Base-by-base conservation (phyloP, 2,797 vertebrate genomes). In the Eulemur albifrons region DNA sequence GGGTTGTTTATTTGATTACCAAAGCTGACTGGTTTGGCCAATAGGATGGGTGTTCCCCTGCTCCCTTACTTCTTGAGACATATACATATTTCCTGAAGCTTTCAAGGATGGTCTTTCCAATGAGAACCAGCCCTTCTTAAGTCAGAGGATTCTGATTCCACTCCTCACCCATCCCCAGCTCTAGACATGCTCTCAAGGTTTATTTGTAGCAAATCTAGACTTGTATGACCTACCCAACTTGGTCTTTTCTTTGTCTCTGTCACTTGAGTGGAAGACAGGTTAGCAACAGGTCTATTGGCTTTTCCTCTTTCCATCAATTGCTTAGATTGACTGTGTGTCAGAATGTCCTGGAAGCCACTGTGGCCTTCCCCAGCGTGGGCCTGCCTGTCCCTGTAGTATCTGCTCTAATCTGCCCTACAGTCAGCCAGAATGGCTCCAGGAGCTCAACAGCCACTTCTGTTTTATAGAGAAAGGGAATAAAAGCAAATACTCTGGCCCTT, bases 381-480 rank as follows among this genome's bases (percentile, higher is more conserved):
- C 54, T 67, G 54, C n/a, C 40, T 70, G 13, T 32, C n/a, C 63
- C 77, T 88, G 27, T 69, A 59, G n/a, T 25, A 38, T 61, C 65
- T 93, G 45, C 83, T 75, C 69, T 70, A 7, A 75, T 80, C 18
- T 67, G n/a, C 40, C 48, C 65, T 82, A 45, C 13, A 48, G 65
- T 75, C 69, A 88, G 38, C 82, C 27, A 70, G 14, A 52, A 52
- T 61, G 30, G 40, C n/a, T 45, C 40, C 23, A 52, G 63, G 30
- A 61, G 32, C 82, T 87, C 67, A 84, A 54, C 77, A 87, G 43
- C 67, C n/a, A 43, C 95, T 95, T 76, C 30, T 82, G 9, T 54
- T 94, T 97, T 50, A 84, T 27, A 92, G 52, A 93, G 73, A 95
- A 96, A 93, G 30, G 32, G 50, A 77, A 61, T 88, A 86, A 94